Conservation (phyloP, 1,140 invertebrate genomes). For the Triops longicaudatus region DNA sequence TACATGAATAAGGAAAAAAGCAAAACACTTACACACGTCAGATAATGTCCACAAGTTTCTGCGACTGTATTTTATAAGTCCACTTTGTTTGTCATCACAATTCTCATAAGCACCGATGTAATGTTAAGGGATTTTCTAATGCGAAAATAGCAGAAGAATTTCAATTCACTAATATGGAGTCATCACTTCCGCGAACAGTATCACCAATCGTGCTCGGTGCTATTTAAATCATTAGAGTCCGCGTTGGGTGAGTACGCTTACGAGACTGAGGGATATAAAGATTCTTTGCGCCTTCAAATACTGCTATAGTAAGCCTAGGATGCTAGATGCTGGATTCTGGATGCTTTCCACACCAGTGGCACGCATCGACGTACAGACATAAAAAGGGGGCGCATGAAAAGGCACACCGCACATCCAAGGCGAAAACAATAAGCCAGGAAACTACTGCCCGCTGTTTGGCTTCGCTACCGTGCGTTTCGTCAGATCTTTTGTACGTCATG, state of each 20-base stretch:
- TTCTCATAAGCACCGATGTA: not conserved
- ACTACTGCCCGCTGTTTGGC: not conserved
- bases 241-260: not conserved
- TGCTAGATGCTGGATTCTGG: not conserved
- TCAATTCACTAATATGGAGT: not conserved
- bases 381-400: not conserved
- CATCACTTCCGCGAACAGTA: not conserved
- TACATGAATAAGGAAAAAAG: not conserved
- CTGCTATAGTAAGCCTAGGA: not conserved
- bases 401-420: not conserved
- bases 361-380: not conserved
- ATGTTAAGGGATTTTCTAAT: too few relatives aligned
- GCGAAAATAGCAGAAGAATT: not conserved
- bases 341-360: constrained; percentile 1
- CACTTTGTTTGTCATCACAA: not conserved
- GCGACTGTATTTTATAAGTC: not conserved
- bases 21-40: constrained; percentile 11
- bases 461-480: not conserved
- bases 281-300: constrained; percentile 9
- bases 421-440: not conserved
- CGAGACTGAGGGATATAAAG: not conserved
- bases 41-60: not conserved
- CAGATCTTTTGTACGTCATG: not conserved
- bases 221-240: not conserved
- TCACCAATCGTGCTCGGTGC: not conserved